phyloP scores from a whole-genome alignment of 1,140 invertebrate species.

The Ruditapes philippinarum region DNA sequence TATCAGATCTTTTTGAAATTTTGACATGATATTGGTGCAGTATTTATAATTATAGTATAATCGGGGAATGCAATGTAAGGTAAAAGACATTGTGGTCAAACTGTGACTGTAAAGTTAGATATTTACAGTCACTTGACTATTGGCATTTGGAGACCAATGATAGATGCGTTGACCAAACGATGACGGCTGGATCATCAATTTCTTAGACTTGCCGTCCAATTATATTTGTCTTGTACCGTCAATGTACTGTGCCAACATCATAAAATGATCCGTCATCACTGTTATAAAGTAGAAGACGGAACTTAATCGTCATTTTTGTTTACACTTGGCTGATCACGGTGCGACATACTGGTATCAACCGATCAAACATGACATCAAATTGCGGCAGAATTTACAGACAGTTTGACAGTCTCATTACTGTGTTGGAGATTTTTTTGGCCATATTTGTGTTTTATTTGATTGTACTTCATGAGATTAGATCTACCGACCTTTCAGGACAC shows the following conservation, averaged over 20 bases:
- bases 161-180: conserved; percentile 61
- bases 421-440: conserved; percentile 38
- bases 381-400: conserved; percentile 60
- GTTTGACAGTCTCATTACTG: conserved; percentile 66
- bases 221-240: conserved; percentile 68
- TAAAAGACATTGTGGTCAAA: conserved; percentile 39
- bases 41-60: too few relatives aligned
- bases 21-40: too few relatives aligned
- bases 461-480: not conserved
- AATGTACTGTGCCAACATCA: conserved; percentile 36
- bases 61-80: too few relatives aligned
- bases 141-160: conserved; percentile 34
- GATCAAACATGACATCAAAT: conserved; percentile 60
- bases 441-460: conserved; percentile 68
- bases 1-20: too few relatives aligned
- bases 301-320: conserved; percentile 63
- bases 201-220: conserved; percentile 44
- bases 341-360: conserved; percentile 62
- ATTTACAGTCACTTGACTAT: conserved; percentile 61
- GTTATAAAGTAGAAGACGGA: conserved; percentile 38
- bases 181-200: conserved; percentile 64
- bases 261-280: conserved; percentile 63
- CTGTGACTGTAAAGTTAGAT: not conserved
- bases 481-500: too few relatives aligned
- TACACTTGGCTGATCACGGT: conserved; percentile 50